phyloP scores from a whole-genome alignment of 2,888 invertebrate species.

The Drosophila nr. medialis region DNA sequence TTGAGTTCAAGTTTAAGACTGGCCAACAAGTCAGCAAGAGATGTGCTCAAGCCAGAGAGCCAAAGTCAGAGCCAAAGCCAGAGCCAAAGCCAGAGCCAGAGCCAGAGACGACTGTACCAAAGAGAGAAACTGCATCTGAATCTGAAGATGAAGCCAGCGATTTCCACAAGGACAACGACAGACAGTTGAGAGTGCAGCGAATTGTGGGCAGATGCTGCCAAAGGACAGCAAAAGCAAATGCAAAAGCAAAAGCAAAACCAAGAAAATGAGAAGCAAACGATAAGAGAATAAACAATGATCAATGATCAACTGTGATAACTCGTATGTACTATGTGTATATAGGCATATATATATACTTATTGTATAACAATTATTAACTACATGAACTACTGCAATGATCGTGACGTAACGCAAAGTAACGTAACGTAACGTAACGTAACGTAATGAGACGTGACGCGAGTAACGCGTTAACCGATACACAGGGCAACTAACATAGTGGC shows the following conservation, averaged over 20 bases:
- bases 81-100: constrained; percentile 25
- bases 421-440: constrained; percentile 30
- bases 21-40: constrained; percentile 25
- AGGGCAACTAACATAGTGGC: constrained; percentile 69
- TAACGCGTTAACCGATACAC: constrained; percentile 38
- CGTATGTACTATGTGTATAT: constrained; percentile 75
- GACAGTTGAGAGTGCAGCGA: constrained; percentile 73
- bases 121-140: constrained; percentile 45
- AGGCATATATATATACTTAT: constrained; percentile 73
- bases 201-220: constrained; percentile 50
- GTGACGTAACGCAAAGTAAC: constrained; percentile 25
- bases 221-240: constrained; percentile 18
- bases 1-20: constrained; percentile 39
- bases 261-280: constrained; percentile 26
- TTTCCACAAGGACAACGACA: constrained; percentile 25
- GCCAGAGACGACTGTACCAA: constrained; percentile 35
- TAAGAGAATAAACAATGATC: constrained; percentile 42
- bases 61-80: constrained; percentile 26
- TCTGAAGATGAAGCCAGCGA: constrained; percentile 32
- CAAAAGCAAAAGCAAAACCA: constrained; percentile 37
- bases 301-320: constrained; percentile 69
- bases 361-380: constrained; percentile 68
- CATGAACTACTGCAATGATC: constrained; percentile 58
- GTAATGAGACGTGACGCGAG: constrained; percentile 47
- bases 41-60: constrained; percentile 19